Base-by-base conservation (phyloP, 2,113 vertebrate species). In the Anhinga rufa region DNA sequence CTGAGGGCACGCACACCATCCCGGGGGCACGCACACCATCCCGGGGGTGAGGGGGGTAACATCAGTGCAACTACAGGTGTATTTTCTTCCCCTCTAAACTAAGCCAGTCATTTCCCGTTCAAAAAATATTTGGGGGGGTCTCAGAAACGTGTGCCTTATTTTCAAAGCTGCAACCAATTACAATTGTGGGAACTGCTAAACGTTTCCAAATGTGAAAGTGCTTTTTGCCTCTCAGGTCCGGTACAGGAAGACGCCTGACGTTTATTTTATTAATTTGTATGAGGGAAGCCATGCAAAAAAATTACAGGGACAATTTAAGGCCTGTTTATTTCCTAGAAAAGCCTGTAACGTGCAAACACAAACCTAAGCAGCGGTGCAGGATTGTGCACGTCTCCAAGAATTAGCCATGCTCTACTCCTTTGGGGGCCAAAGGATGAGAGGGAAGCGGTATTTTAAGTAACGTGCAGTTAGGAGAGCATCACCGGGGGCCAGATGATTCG, bases 91-190 rank as follows among this genome's bases (percentile, higher is more conserved):
- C 52, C 69, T 93, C 58, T 49, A n/a, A 80, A 84, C 36, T 18
- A 32, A 92, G 48, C 17, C 32, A 66, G 46, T 10, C 9, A 22
- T 51, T 88, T 88, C 66, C 44, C 38, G 52, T 75, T 58, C 40
- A 79, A 46, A 29, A 68, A 78, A 80, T 64, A 77, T 71, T 40
- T 65, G 46, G 44, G 52, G 49, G 70, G 86, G 62, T 75, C 72
- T 77, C 80, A 71, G 84, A 89, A 92, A 96, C 3, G 15, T 2
- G 49, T 4, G 38, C 51, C 91, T 26, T 55, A 61, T 90, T 97
- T 97, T 90, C 88, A 93, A 95, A 97, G 89, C 95, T 94, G 92
- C 92, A 96, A 86, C 40, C 84, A 85, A 79, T 95, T 95, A 91
- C 22, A 68, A 52, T 7, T 48, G 79, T 20, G 66, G 80, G 76